A percentile compares a stretch with the other conserved stretches of the same genome.
Conservation (phyloP, 2,113 vertebrate species). For the Harpagus bidentatus region DNA sequence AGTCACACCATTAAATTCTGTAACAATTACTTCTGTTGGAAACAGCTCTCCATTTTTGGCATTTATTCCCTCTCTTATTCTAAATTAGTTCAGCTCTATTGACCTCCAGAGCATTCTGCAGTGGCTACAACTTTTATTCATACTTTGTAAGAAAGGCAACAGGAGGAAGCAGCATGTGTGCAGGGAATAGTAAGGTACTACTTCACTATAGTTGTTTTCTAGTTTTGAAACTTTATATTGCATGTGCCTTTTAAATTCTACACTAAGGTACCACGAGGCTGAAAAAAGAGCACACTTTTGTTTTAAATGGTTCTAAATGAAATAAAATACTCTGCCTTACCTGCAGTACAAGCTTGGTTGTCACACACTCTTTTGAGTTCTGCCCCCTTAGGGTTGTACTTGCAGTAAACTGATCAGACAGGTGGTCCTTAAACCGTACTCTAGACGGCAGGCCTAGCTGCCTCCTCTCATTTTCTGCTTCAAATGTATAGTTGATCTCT, state of each 20-base stretch:
- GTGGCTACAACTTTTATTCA: not conserved
- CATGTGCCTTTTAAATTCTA: not conserved
- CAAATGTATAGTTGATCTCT: conserved; percentile 83
- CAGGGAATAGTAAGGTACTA: not conserved
- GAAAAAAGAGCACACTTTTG: not conserved
- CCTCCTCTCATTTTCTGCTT: conserved; percentile 83
- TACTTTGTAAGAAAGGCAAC: not conserved
- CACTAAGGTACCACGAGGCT: not conserved
- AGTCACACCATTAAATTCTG: not conserved
- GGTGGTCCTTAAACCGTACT: conserved; percentile 77
- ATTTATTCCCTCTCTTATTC: not conserved
- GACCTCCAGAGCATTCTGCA: not conserved
- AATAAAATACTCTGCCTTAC: conserved; percentile 57
- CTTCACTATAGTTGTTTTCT: not conserved
- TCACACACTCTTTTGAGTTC: conserved; percentile 77
- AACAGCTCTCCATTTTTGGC: not conserved
- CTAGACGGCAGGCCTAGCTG: conserved; percentile 80
- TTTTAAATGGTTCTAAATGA: not conserved
- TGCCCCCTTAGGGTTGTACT: conserved; percentile 80
- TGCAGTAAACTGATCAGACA: conserved; percentile 75
- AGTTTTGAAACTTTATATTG: not conserved
- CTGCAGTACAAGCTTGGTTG: conserved; percentile 78
- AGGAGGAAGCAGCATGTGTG: not conserved
- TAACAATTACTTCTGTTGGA: not conserved
- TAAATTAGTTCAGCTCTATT: not conserved